A percentile compares a stretch with the other conserved stretches of the same genome.
Conservation (phyloP, 2,113 vertebrate species). For the Polypterus bichir region DNA sequence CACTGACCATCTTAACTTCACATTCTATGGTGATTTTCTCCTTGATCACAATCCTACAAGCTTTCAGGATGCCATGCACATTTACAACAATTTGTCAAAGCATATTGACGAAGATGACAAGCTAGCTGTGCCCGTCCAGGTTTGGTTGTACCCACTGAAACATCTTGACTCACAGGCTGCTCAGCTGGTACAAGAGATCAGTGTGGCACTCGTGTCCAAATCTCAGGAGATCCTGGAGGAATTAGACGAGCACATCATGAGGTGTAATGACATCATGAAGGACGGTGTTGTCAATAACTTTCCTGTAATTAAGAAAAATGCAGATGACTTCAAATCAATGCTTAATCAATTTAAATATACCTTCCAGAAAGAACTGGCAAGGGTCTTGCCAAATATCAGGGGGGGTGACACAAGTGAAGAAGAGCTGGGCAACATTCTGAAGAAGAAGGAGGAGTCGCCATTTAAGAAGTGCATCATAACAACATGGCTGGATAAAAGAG, state of each 20-base stretch:
- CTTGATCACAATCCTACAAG: slow-evolving; percentile 1
- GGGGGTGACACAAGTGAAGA: slow-evolving; percentile 19
- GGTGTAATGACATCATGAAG: slow-evolving; percentile 23
- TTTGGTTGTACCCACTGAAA: slow-evolving; percentile 15
- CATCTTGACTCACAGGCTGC: slow-evolving; percentile 22
- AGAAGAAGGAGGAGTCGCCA: slow-evolving; percentile 14
- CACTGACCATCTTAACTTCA: slow-evolving; percentile 1
- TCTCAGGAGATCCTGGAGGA: slow-evolving; percentile 17
- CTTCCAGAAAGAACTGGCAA: slow-evolving; percentile 20
- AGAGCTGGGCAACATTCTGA: slow-evolving; percentile 14
- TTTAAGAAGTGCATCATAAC: slow-evolving; percentile 9
- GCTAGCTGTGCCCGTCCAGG: slow-evolving; percentile 15
- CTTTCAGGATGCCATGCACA: background rate
- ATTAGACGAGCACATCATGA: slow-evolving; percentile 14
- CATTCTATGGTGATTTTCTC: slow-evolving; percentile 10
- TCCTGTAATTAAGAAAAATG: slow-evolving; percentile 17
- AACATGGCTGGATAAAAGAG: slow-evolving; percentile 16
- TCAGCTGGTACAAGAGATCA: slow-evolving; percentile 21
- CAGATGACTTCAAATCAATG: slow-evolving; percentile 18
- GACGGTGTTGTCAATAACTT: slow-evolving; percentile 13
- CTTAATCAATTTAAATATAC: slow-evolving; percentile 15
- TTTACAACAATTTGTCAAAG: background rate
- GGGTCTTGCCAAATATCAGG: slow-evolving; percentile 19
- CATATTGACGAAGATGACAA: slow-evolving; percentile 6
- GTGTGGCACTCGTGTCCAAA: slow-evolving; percentile 15